phyloP scores from a whole-genome alignment of 2,113 vertebrate species.

The Ciconia stormi region DNA sequence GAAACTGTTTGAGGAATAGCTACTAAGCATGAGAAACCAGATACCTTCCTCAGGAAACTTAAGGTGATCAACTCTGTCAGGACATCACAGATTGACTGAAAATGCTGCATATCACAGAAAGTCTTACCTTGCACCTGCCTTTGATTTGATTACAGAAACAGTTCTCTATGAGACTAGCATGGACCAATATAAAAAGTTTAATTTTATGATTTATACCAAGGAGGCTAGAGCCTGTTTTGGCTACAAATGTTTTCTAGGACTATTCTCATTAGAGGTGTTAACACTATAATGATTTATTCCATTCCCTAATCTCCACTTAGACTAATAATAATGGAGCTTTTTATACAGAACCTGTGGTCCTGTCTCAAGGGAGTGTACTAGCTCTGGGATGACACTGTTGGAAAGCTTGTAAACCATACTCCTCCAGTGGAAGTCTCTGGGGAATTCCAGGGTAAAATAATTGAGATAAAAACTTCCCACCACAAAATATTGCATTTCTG shows the following conservation, averaged over 20 bases:
- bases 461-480: not conserved
- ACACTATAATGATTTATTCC: not conserved
- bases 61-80: not conserved
- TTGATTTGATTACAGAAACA: not conserved
- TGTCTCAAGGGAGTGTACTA: not conserved
- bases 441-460: not conserved
- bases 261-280: not conserved
- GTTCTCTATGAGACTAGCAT: not conserved
- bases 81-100: not conserved
- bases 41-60: not conserved
- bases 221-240: not conserved
- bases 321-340: not conserved
- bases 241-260: not conserved
- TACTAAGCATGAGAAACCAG: not conserved
- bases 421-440: not conserved
- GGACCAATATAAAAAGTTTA: not conserved
- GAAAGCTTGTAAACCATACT: not conserved
- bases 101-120: not conserved
- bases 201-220: not conserved
- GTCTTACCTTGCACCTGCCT: not conserved
- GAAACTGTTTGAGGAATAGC: not conserved
- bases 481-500: not conserved
- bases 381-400: not conserved
- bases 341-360: not conserved
- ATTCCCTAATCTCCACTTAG: not conserved